phyloP scores from a whole-genome alignment of 2,797 vertebrate species.

The Masticophis lateralis region DNA sequence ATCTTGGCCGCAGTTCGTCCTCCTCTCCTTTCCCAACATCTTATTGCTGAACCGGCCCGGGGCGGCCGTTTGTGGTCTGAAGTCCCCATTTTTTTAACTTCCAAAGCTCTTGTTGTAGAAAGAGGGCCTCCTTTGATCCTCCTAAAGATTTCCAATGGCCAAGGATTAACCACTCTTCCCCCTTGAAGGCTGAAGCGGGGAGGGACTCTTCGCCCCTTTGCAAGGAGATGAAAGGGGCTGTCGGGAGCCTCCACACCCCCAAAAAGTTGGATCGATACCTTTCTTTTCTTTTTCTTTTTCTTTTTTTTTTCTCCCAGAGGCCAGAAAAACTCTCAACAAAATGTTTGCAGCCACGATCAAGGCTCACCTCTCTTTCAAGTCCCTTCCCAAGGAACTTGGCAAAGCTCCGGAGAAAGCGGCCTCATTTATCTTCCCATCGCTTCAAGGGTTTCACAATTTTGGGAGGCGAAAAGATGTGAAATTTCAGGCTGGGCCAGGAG shows the following conservation, averaged over 20 bases:
- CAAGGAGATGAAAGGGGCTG: background rate
- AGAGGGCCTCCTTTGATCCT: slow-evolving; percentile 25
- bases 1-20: background rate
- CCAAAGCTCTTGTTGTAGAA: accelerated
- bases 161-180: background rate
- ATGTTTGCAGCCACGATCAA: background rate
- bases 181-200: accelerated
- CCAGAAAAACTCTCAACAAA: background rate
- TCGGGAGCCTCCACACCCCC: background rate
- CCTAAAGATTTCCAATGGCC: slow-evolving; percentile 38
- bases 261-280: background rate
- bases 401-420: background rate
- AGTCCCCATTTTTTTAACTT: background rate
- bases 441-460: background rate
- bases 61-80: background rate
- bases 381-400: background rate
- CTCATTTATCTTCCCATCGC: background rate
- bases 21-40: background rate
- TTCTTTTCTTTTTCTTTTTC: background rate
- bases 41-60: background rate
- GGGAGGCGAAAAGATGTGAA: background rate
- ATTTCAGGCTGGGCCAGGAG: background rate
- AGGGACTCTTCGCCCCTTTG: background rate
- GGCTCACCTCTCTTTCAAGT: background rate
- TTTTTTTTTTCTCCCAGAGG: background rate